Conservation (phyloP, 2,113 vertebrate genomes). For the Cygnus atratus region DNA sequence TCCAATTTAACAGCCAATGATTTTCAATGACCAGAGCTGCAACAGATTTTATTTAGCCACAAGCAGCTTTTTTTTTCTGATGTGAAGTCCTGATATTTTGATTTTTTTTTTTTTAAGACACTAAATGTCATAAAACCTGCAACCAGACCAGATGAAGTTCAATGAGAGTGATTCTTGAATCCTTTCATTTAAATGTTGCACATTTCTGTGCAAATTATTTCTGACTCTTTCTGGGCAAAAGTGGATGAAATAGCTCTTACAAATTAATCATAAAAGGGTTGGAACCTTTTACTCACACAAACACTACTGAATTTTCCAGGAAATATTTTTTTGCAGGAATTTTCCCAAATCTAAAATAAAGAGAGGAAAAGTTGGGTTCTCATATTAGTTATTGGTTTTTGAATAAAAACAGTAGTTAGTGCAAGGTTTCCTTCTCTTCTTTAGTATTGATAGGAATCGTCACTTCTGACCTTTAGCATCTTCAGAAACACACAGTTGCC, state of each 20-base stretch:
- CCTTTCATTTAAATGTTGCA: slow-evolving; percentile 13
- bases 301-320: slow-evolving; percentile 73
- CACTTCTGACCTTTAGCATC: neutral
- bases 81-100: rapidly evolving
- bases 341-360: slow-evolving; percentile 78
- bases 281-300: slow-evolving; percentile 78
- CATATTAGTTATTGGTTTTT: slow-evolving; percentile 26
- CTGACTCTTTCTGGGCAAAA: slow-evolving; percentile 51
- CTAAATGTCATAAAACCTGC: neutral
- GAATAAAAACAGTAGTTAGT: neutral
- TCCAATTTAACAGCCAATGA: neutral
- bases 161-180: slow-evolving; percentile 38
- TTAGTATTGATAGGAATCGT: neutral
- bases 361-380: slow-evolving; percentile 69
- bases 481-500: neutral
- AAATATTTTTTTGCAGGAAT: slow-evolving; percentile 64
- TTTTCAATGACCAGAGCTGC: neutral
- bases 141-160: slow-evolving; percentile 45
- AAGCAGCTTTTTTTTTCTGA: neutral
- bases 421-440: neutral
- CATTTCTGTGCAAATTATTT: slow-evolving; percentile 51
- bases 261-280: slow-evolving; percentile 42
- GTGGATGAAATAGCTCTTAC: slow-evolving; percentile 31
- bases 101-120: neutral
- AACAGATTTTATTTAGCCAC: neutral